Base-by-base conservation (phyloP, 2,797 vertebrate species). In the Epinephelus coioides region DNA sequence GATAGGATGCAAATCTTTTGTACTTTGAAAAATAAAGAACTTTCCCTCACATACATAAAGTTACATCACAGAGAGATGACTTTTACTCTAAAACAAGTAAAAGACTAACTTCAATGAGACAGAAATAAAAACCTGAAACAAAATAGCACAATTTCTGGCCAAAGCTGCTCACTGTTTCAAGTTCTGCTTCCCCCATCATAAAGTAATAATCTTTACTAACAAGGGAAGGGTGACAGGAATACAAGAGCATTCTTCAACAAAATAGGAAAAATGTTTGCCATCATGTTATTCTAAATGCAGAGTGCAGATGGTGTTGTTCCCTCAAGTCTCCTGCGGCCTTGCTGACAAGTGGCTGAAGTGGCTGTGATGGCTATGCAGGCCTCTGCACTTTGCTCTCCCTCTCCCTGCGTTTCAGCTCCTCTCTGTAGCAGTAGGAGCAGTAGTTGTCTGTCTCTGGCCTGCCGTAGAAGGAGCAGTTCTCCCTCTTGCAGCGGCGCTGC, bases 381-480 rank as follows among this genome's bases (percentile, higher is more conserved):
- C 97, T 95, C 85, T 97, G 96, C 85, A 94, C 95, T 91, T 97
- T 98, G 91, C 92, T 94, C 92, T 99, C 97, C 81, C 95, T 95
- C 93, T 98, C 98, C 92, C 97, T 97, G 91, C 97, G 97, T 86
- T 97, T 97, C 74, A 99, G 89, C 94, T 99, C 98, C 94, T 99
- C 98, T 80, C 97, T 97, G 95, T 97, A 99, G 95, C 98, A 99
- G 95, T 97, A 99, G 66, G 98, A 99, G 92, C 98, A 99, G 93
- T 95, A 98, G 95, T 97, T 97, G 84, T 99, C 98, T 46, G 98
- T 99, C 95, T 99, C 98, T 0, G 97, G 96, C 79, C 98, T 96
- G 25, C 98, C 98, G 34, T 99, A 99, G 94, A 99, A 99, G 86
- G 98, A 97, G 88, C 98, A 99, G 95, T 98, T 98, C 87, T 99